These are phyloP conservation scores for Sitta carolinensis DNA, from an alignment of 2,797 vertebrate species.

Conservation along the genomic window DNA sequence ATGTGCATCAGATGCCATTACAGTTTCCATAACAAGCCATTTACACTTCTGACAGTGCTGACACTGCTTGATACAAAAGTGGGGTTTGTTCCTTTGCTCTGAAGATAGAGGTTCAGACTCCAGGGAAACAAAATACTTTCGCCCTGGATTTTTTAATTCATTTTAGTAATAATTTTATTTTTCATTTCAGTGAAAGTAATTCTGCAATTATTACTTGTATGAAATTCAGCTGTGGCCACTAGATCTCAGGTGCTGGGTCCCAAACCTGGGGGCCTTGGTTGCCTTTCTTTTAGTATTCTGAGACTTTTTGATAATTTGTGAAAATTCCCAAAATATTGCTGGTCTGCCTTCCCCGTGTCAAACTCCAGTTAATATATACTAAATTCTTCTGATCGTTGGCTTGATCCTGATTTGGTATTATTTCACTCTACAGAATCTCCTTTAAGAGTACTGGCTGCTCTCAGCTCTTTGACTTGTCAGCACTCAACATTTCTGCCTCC, in stretches of 20 bases:
- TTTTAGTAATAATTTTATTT: neutral
- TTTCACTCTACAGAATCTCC: neutral
- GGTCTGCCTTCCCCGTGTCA: neutral
- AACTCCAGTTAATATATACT: neutral
- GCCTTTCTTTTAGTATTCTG: neutral
- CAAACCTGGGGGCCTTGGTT: neutral
- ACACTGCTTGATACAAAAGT: neutral
- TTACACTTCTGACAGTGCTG: neutral
- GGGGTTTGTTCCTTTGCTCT: neutral
- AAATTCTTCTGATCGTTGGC: neutral
- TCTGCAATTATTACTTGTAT: neutral
- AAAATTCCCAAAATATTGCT: neutral
- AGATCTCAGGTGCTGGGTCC: neutral
- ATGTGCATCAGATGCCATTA: neutral
- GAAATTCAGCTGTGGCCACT: neutral
- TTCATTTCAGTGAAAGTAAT: neutral
- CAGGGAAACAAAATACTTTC: neutral
- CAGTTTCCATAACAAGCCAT: neutral
- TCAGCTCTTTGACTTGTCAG: neutral
- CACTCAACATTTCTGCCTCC: neutral
- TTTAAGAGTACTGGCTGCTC: neutral
- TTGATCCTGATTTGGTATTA: neutral
- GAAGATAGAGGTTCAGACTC: neutral
- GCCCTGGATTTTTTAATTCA: neutral
- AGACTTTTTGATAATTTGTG: neutral